A percentile compares a stretch with the other conserved stretches of the same genome.
These are phyloP conservation scores for Scylla paramamosain DNA, from an alignment of 1,140 invertebrate genomes.

Conservation along the genomic window DNA sequence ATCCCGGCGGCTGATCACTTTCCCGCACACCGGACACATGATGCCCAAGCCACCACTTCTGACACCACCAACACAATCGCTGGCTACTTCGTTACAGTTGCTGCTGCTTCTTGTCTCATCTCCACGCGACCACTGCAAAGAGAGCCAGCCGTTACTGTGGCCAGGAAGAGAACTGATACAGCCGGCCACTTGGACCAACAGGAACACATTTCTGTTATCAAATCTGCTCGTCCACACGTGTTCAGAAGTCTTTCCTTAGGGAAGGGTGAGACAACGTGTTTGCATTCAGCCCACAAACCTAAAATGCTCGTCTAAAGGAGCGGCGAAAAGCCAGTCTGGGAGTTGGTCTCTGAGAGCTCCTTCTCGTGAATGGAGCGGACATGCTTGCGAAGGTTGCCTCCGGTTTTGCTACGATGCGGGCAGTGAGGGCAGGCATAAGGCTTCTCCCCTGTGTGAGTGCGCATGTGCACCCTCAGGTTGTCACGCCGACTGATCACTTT, in stretches of 20 bases:
- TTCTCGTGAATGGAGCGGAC: constrained; percentile 69
- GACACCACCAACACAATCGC: constrained; percentile 50
- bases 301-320: not conserved
- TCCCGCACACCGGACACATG: constrained; percentile 76
- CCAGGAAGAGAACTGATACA: constrained; percentile 37
- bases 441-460: constrained; percentile 72
- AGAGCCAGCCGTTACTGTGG: constrained; percentile 70
- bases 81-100: constrained; percentile 51
- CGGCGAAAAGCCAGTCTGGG: not conserved
- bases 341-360: constrained; percentile 46
- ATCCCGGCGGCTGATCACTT: constrained; percentile 77
- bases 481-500: constrained; percentile 77
- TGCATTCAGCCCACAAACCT: not conserved
- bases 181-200: not conserved
- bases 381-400: constrained; percentile 78
- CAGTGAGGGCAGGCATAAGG: constrained; percentile 73
- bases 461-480: constrained; percentile 78
- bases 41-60: constrained; percentile 70
- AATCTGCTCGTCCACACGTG: not conserved
- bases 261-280: not conserved
- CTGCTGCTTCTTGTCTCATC: constrained; percentile 60
- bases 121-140: constrained; percentile 70
- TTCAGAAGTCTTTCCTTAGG: not conserved
- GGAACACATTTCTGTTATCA: not conserved
- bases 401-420: constrained; percentile 74